A percentile compares a stretch with the other conserved stretches of the same genome.
These are phyloP conservation scores for Alauda arvensis DNA, from an alignment of 2,797 vertebrate species.

Conservation along the genomic window DNA sequence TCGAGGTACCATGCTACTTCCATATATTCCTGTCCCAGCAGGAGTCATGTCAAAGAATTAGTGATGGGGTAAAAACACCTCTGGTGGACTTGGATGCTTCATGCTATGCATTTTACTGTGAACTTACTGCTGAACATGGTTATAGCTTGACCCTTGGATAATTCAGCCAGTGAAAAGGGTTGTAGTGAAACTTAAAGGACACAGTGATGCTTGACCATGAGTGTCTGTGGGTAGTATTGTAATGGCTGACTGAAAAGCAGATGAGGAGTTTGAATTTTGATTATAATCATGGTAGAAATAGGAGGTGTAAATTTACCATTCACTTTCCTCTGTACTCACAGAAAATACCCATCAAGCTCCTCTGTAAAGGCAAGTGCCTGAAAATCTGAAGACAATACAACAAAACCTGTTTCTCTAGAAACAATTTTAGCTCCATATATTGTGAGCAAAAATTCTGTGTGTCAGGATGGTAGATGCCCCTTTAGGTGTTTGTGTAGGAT, in stretches of 20 bases:
- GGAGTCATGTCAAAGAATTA: neutral
- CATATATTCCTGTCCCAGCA: neutral
- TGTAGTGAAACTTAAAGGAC: neutral
- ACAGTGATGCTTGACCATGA: neutral
- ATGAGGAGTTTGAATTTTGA: neutral
- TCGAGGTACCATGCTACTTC: neutral
- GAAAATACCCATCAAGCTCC: neutral
- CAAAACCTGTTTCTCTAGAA: neutral
- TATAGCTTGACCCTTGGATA: neutral
- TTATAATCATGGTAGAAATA: neutral
- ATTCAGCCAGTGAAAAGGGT: neutral
- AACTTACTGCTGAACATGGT: accelerated
- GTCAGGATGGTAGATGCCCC: neutral
- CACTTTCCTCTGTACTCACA: neutral
- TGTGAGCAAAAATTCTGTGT: neutral
- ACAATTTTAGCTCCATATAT: neutral
- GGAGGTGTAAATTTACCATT: neutral
- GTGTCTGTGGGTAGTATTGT: neutral
- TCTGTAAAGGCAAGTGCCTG: neutral
- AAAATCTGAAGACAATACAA: neutral
- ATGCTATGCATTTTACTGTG: neutral
- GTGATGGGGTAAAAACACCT: neutral
- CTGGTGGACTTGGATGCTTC: neutral
- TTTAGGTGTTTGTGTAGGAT: neutral
- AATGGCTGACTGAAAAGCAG: neutral